Conservation (phyloP, 2,113 vertebrate genomes). For the Macroglossus sobrinus region DNA sequence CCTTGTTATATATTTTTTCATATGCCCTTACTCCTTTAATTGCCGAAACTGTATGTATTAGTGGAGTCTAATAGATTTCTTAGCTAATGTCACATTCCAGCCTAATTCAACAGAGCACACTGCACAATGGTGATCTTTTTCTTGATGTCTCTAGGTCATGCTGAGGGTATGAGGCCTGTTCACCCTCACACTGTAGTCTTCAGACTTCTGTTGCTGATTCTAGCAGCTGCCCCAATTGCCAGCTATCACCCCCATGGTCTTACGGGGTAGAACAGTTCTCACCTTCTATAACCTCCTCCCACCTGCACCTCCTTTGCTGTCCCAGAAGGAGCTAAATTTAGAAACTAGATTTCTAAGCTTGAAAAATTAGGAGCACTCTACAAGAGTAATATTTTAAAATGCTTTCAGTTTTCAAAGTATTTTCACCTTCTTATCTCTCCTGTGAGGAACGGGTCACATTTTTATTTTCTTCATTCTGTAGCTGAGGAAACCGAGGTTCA, state of each 20-base stretch:
- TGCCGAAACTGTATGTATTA: neutral
- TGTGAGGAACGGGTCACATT: neutral
- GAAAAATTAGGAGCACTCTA: neutral
- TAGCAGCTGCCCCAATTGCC: neutral
- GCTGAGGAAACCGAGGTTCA: neutral
- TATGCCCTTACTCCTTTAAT: neutral
- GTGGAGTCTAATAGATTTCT: neutral
- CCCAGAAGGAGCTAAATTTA: neutral
- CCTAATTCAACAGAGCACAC: neutral
- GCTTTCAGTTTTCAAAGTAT: neutral
- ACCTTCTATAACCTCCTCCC: neutral
- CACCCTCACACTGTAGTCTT: neutral
- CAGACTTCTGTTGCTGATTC: neutral
- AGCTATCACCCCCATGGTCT: neutral
- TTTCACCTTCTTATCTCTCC: neutral
- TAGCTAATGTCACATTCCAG: neutral
- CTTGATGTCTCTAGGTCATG: neutral
- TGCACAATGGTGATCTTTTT: neutral
- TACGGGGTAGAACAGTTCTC: neutral
- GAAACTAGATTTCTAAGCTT: conserved; percentile 1
- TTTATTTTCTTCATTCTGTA: neutral
- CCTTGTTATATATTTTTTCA: neutral
- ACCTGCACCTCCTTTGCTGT: neutral
- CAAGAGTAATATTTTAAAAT: neutral
- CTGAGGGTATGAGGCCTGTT: neutral